Base-by-base conservation (phyloP, 2,797 vertebrate genomes). In the Chelonia mydas region DNA sequence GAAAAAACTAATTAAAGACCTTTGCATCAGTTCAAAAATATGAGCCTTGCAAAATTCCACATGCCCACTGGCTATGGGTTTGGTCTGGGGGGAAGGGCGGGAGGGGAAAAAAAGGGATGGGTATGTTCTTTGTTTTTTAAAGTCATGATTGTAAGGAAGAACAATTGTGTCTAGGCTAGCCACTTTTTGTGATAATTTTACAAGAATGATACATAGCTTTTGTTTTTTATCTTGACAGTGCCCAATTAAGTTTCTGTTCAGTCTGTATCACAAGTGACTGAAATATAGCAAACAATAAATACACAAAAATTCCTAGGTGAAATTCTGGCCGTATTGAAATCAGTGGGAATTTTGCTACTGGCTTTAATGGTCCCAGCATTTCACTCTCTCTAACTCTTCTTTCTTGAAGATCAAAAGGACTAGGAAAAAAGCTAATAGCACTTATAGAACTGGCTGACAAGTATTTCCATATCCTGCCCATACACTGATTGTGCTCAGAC, bases 101-200 rank as follows among this genome's bases (percentile, higher is more conserved):
- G 47, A 93, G 15, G 4, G 57, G 81, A 49, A 84, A 90, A 87
- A 90, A 11, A 55, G 4, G 11, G 41, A n/a, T 15, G n/a, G 90
- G 86, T 33, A 61, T 28, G 27, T 61, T 61, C 28, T 61, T 59
- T 31, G 28, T 28, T 27, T 59, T 59, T 61, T 61, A 15, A 61
- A 61, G 31, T 61, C 59, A 61, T 95, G 95, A 95, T 2, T 93
- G 76, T 88, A 95, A 95, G 94, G 76, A 68, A 91, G 84, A 93
- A 84, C 81, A 89, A 54, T 83, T 81, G 37, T 54, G 33, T 17
- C n/a, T 33, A 19, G 19, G 59, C 51, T 83, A 92, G 87, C 19
- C 57, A 80, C 90, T 84, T 90, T 93, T 53, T 92, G 81, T 92
- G 83, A 27, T 54, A 85, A 81, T 89, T 94, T 91, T 93, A 41